Conservation (phyloP, 2,797 vertebrate species). For the Taeniopygia guttata region DNA sequence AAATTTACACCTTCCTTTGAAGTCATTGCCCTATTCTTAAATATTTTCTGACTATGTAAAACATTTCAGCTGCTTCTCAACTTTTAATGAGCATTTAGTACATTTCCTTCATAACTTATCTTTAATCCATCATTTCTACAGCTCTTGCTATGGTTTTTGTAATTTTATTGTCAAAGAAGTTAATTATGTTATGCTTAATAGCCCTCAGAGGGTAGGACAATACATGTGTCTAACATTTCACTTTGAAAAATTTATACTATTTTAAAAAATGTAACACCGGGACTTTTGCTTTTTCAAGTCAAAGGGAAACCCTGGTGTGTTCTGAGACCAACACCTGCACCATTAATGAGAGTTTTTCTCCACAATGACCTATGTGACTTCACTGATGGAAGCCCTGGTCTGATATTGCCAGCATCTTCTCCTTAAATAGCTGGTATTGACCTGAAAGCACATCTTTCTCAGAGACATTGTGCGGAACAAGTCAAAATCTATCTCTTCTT, state of each 20-base stretch:
- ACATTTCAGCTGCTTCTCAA: background rate
- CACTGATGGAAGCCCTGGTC: background rate
- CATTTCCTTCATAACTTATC: background rate
- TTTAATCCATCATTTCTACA: background rate
- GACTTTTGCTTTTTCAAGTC: background rate
- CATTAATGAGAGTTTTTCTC: background rate
- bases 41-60: background rate
- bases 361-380: background rate
- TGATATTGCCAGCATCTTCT: background rate
- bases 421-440: background rate
- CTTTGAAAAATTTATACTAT: background rate
- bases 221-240: background rate
- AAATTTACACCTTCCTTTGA: background rate
- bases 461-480: background rate
- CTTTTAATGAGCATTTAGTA: background rate
- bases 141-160: background rate
- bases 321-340: background rate
- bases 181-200: background rate
- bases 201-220: background rate
- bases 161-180: conserved; percentile 2
- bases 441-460: background rate
- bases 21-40: background rate
- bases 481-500: background rate
- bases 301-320: background rate
- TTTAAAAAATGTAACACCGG: background rate